A percentile compares a stretch with the other conserved stretches of the same genome.
Evolutionary conservation across 2,113 vertebrate genomes (phyloP).

Genomic region (Psittacara wagleri): DNA sequence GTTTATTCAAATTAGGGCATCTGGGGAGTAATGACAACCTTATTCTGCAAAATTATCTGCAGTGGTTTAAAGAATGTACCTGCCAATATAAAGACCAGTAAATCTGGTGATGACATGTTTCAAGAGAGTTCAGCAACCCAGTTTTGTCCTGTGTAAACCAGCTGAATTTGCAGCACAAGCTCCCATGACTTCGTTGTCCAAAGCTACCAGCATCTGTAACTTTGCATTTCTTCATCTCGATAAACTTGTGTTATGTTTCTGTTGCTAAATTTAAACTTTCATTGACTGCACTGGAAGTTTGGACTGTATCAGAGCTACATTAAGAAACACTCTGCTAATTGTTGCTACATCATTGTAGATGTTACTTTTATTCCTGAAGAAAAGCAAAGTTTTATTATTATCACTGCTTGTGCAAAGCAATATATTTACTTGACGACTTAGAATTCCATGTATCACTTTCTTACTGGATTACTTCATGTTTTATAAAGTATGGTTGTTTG

Average conservation of each 20-base stretch:
- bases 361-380: not conserved
- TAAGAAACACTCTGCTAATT: not conserved
- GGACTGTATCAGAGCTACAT: not conserved
- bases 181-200: not conserved
- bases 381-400: not conserved
- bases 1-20: constrained; percentile 39
- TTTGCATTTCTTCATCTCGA: rapidly evolving
- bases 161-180: not conserved
- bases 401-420: not conserved
- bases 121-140: not conserved
- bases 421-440: not conserved
- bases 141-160: not conserved
- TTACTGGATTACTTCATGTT: not conserved
- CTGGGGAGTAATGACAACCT: not conserved
- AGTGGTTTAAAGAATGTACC: not conserved
- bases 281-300: not conserved
- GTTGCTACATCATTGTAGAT: not conserved
- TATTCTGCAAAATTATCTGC: not conserved
- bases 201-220: not conserved
- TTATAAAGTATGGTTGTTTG: not conserved
- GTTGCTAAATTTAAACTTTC: not conserved
- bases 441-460: not conserved
- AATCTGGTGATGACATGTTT: not conserved
- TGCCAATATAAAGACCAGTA: not conserved
- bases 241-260: not conserved